A percentile compares a stretch with the other conserved stretches of the same genome.
These are phyloP conservation scores for Cheilosia scutellata DNA, from an alignment of 2,888 invertebrate species.

Conservation along the genomic window DNA sequence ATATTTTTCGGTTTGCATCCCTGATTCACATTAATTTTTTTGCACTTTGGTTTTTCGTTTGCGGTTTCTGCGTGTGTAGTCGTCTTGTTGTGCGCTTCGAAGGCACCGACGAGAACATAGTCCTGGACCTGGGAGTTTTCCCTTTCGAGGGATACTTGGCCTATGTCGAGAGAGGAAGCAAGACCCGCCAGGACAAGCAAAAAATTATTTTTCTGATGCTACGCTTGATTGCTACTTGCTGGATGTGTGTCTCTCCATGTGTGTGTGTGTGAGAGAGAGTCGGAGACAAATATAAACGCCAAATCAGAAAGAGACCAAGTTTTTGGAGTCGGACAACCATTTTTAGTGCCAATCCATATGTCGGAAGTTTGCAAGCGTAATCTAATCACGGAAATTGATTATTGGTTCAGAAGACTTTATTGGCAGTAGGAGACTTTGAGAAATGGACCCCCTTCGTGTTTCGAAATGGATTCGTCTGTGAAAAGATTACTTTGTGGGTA, in stretches of 20 bases:
- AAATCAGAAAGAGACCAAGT: conserved; percentile 59
- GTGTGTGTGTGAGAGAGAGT: not conserved
- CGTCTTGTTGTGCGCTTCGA: conserved; percentile 29
- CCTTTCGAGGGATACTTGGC: conserved; percentile 53
- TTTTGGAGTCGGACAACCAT: conserved; percentile 62
- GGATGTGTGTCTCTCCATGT: conserved; percentile 7
- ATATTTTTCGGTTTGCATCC: conserved; percentile 41
- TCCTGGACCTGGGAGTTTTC: conserved; percentile 26
- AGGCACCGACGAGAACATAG: not conserved
- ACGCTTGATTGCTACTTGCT: conserved; percentile 66
- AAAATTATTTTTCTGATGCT: conserved; percentile 56
- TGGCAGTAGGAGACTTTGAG: conserved; percentile 62
- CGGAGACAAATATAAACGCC: conserved; percentile 45
- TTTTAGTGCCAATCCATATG: conserved; percentile 80
- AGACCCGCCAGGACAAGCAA: conserved; percentile 41
- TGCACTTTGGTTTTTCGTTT: conserved; percentile 59
- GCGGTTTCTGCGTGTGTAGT: conserved; percentile 53
- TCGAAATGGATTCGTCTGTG: conserved; percentile 5
- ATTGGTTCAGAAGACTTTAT: conserved; percentile 78
- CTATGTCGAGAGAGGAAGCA: conserved; percentile 47
- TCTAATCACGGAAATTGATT: conserved; percentile 82
- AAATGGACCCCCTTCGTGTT: conserved; percentile 18
- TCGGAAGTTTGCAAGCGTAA: conserved; percentile 80
- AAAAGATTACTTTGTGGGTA: conserved; percentile 2
- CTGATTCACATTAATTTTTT: conserved; percentile 55